Base-by-base conservation (phyloP, 2,797 vertebrate genomes). In the Arremon brunneinucha region DNA sequence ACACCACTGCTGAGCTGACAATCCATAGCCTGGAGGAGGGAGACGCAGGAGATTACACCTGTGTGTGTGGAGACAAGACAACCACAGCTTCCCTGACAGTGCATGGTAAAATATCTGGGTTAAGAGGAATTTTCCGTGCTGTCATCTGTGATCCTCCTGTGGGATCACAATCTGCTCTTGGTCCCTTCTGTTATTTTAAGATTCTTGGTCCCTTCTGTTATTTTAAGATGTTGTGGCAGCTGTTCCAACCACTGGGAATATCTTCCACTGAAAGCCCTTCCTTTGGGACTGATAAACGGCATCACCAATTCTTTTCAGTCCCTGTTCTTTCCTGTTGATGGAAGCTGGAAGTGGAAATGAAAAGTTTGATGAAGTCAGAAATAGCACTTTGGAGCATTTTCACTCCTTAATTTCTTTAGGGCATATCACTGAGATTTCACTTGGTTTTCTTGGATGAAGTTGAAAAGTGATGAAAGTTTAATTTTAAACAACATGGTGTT, bases 21-120 rank as follows among this genome's bases (percentile, higher is more conserved):
- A 97, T 99, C 90, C 92, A 96, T 9, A 96, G 96, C 20, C 57
- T 98, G 85, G 97, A 97, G 52, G 96, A 97, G 71, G 94, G 89
- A 83, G 98, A 99, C 95, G 97, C 98, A 1, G 98, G 98, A 90
- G 97, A 94, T 78, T 99, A 99, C 89, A 96, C 67, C 0, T 99
- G 98, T 57, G 88, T 93, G 68, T 98, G 96, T 20, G 98, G 98
- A 81, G 97, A 98, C 93, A 97, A 62, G 59, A 92, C 35, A 21
- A 98, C 96, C 74, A 96, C 97, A 3, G 97, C 98, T 2, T 97
- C 94, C 85, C 89, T 99, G 77, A 96, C 77, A 43, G 98, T 99
- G 68, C 98, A 98, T 90, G 98, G 98, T 99, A 98, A 97, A 97
- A 83, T 34, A 70, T 14, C 24, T 39, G 41, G 3, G 4, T 70